Evolutionary conservation across 1,140 invertebrate genomes (phyloP).

Genomic region (Drosophila truncata): DNA sequence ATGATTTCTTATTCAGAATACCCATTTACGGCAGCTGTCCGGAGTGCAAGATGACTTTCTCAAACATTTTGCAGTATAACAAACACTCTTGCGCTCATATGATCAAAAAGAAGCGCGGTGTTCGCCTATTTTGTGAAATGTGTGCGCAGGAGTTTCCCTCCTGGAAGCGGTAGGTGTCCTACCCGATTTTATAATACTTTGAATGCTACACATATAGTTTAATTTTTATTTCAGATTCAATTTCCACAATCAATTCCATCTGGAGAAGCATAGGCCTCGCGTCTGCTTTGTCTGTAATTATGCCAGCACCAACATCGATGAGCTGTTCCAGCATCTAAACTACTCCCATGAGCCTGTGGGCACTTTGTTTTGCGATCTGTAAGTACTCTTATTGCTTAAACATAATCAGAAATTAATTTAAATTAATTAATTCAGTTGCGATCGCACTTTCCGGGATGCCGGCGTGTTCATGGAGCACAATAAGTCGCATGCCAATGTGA

Average conservation of each 20-base stretch:
- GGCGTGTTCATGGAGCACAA: constrained; percentile 58
- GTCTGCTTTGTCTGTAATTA: constrained; percentile 71
- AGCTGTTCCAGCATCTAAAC: constrained; percentile 76
- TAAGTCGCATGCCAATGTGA: constrained; percentile 64
- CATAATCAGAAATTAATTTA: background rate
- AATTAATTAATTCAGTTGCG: constrained; percentile 53
- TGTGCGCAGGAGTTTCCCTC: constrained; percentile 75
- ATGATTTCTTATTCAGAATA: constrained; percentile 42
- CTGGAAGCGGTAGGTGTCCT: constrained; percentile 65
- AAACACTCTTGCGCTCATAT: constrained; percentile 79
- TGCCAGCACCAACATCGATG: constrained; percentile 63
- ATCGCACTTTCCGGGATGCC: constrained; percentile 72
- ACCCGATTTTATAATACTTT: background rate
- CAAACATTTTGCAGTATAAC: constrained; percentile 73
- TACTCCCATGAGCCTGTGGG: constrained; percentile 70
- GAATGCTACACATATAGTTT: too few species aligned
- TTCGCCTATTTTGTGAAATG: constrained; percentile 64
- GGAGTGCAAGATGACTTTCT: constrained; percentile 73
- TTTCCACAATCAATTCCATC: constrained; percentile 81
- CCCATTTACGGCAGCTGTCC: constrained; percentile 74
- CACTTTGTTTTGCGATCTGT: constrained; percentile 71
- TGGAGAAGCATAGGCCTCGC: constrained; percentile 70
- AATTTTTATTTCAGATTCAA: constrained; percentile 54
- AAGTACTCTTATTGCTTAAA: background rate
- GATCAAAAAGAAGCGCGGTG: constrained; percentile 62